Percentiles rank a stretch among this genome's conserved stretches.
These are phyloP conservation scores for Bubalus kerabau DNA, from an alignment of 2,113 vertebrate genomes.

Conservation along the genomic window DNA sequence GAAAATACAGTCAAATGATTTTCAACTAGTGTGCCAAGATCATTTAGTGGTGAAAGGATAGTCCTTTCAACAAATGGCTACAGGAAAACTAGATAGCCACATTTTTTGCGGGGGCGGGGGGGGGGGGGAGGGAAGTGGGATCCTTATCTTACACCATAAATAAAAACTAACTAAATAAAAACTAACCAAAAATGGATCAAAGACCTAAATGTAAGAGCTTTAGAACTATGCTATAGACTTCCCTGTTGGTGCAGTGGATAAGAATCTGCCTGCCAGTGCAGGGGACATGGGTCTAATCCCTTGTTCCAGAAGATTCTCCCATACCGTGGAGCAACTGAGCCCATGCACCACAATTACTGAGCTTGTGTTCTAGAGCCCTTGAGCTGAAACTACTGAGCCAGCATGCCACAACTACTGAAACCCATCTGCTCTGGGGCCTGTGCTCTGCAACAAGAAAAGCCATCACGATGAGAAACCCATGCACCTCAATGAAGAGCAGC, in stretches of 20 bases:
- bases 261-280: neutral
- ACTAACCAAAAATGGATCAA: neutral
- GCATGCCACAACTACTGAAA: neutral
- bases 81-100: neutral
- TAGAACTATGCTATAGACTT: neutral
- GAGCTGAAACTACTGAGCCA: neutral
- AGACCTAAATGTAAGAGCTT: neutral
- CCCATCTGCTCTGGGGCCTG: neutral
- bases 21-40: neutral
- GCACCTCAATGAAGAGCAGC: neutral
- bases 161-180: neutral
- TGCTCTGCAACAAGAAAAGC: neutral
- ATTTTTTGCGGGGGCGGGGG: neutral
- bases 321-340: neutral
- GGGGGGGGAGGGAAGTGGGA: rapidly evolving
- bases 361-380: neutral
- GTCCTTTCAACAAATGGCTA: neutral
- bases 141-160: neutral
- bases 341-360: neutral
- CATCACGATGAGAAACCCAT: neutral
- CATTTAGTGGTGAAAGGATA: neutral
- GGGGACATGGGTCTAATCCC: neutral
- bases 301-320: neutral
- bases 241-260: neutral
- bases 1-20: neutral